Evolutionary conservation across 2,113 vertebrate genomes (phyloP).

Genomic region (Scomber colias): DNA sequence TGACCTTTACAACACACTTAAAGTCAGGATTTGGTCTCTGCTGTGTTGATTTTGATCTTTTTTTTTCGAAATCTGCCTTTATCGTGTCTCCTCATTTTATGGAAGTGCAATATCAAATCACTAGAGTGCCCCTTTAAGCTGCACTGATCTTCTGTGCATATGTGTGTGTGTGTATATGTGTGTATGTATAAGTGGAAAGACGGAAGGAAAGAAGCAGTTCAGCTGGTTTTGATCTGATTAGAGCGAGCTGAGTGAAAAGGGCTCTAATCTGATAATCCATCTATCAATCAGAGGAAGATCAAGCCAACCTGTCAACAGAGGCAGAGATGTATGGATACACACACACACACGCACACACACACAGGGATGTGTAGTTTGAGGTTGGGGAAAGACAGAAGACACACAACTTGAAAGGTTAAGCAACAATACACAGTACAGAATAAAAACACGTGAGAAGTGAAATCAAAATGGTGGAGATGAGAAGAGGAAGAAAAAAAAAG

Average conservation of each 20-base stretch:
- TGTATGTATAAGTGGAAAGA: neutral
- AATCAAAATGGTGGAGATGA: constrained; percentile 60
- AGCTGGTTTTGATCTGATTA: constrained; percentile 58
- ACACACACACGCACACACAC: neutral
- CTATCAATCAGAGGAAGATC: constrained; percentile 61
- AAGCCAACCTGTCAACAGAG: constrained; percentile 46
- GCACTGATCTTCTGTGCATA: neutral
- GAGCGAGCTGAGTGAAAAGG: constrained; percentile 32
- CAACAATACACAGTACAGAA: constrained; percentile 8
- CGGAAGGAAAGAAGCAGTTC: constrained; percentile 13
- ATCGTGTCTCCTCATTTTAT: too few species aligned
- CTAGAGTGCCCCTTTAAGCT: neutral
- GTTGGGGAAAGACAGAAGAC: neutral
- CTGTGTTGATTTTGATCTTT: too few species aligned
- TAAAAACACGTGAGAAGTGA: constrained; percentile 21
- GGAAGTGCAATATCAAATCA: too few species aligned
- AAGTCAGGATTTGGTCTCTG: too few species aligned
- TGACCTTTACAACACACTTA: too few species aligned
- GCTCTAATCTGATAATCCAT: constrained; percentile 56
- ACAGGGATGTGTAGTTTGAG: neutral
- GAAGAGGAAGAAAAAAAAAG: constrained; percentile 12
- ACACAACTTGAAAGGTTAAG: neutral
- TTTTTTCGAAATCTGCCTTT: too few species aligned
- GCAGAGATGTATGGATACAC: constrained; percentile 14
- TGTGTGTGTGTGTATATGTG: constrained; percentile 7